Base-by-base conservation (phyloP, 1,140 invertebrate species). In the Drosophila funebris region DNA sequence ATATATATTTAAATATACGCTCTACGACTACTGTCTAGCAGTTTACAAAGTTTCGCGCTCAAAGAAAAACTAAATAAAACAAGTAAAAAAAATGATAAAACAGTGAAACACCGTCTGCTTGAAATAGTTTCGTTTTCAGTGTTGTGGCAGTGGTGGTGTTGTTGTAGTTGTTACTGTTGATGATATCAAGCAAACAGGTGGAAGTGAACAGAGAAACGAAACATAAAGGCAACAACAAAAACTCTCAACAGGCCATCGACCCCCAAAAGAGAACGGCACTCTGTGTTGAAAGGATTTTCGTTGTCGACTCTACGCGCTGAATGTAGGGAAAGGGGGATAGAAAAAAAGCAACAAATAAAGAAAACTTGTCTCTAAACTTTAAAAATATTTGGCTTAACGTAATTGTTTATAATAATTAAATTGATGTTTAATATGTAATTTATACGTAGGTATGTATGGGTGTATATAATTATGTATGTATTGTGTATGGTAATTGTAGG, bases 361-460 rank as follows among this genome's bases (percentile, higher is more conserved):
- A 48, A 73, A 64, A 57, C 64, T 73, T 83, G 64, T 74, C 37
- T 67, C 72, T 81, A 75, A 78, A 43, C 58, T 27, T 72, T 87
- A 82, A 6, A 31, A 82, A 72, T 87, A 87, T 82, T 87, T 88
- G 83, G 82, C 82, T 87, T 87, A 85, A 85, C 62, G 73, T 85
- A 88, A 87, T 82, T 71, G 71, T 78, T 88, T 88, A 88, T 88
- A 68, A 73, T 85, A 76, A 76, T 87, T 82, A 87, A 82, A 82
- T 88, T 88, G 66, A 79, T 78, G 57, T 72, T 81, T 64, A 64
- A 73, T 81, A 52, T 81, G 66, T 84, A 78, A 80, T 84, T 77
- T 87, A 82, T 85, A 81, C 67, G 76, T 85, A 78, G 20, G 43
- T 87, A n/a, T n/a, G 64, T 78, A 48, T 68, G 48, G 66, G 53